Evolutionary conservation across 2,797 vertebrate genomes (phyloP).

Genomic region (Muscicapa striata): DNA sequence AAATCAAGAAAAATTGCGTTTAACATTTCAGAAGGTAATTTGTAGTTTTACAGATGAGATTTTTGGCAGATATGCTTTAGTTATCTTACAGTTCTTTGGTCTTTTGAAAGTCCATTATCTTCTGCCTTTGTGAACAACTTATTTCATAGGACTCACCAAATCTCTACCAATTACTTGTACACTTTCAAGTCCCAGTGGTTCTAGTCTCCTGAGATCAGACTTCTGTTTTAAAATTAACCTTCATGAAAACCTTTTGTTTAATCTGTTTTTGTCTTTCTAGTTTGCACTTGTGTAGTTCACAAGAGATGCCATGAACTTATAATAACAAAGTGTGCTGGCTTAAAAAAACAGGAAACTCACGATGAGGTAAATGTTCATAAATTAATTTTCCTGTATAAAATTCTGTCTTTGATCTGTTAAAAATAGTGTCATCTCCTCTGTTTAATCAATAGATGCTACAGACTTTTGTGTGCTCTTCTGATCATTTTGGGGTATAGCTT

Average conservation of each 20-base stretch:
- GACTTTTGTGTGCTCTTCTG: not conserved
- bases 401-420: constrained; percentile 19
- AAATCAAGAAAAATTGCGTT: not conserved
- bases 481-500: not conserved
- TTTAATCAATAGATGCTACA: constrained; percentile 1
- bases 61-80: not conserved
- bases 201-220: not conserved
- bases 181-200: not conserved
- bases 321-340: constrained; percentile 96
- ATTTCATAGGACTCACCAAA: not conserved
- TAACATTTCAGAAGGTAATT: not conserved
- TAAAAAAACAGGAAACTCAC: constrained; percentile 95
- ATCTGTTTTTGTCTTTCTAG: constrained; percentile 76
- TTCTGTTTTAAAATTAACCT: not conserved
- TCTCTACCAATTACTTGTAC: not conserved
- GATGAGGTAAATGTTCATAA: constrained; percentile 88
- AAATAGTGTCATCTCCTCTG: not conserved
- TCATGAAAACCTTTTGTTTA: constrained; percentile 5
- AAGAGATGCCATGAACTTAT: constrained; percentile 98
- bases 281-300: constrained; percentile 98
- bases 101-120: not conserved
- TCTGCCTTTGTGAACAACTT: not conserved
- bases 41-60: not conserved
- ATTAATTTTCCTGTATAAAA: constrained; percentile 8
- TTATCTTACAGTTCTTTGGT: not conserved